Conservation (phyloP, 1,140 invertebrate genomes). For the Nebria ingens region DNA sequence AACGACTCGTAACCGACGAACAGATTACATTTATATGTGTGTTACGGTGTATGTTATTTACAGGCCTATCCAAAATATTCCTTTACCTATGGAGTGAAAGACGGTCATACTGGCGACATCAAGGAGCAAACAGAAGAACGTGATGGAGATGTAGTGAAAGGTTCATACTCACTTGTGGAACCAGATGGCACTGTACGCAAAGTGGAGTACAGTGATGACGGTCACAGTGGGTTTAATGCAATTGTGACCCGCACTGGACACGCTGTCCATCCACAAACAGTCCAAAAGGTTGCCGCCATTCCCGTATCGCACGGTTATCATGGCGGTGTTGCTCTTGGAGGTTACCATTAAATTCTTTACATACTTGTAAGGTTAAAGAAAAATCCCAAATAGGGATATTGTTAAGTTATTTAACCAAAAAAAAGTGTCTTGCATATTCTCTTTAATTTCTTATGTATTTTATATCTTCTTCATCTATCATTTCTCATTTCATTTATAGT, state of each 20-base stretch:
- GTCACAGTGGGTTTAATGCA: slow-evolving; percentile 22
- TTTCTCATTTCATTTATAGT: too few relatives aligned
- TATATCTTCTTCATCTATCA: too few relatives aligned
- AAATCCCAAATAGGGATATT: too few relatives aligned
- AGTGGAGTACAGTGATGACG: slow-evolving; percentile 38
- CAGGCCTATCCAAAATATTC: slow-evolving; percentile 33
- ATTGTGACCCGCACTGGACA: slow-evolving; percentile 20
- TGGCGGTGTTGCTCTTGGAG: slow-evolving; percentile 1
- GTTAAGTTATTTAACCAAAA: too few relatives aligned
- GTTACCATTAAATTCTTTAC: slow-evolving; percentile 1
- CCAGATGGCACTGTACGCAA: slow-evolving; percentile 52
- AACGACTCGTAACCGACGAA: too few relatives aligned
- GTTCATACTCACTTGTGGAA: slow-evolving; percentile 50
- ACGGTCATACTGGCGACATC: slow-evolving; percentile 34
- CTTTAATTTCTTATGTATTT: too few relatives aligned
- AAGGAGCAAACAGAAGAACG: slow-evolving; percentile 35
- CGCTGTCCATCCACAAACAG: slow-evolving; percentile 15
- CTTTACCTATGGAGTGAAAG: slow-evolving; percentile 34
- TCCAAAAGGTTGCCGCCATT: slow-evolving; percentile 3
- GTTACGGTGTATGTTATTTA: too few relatives aligned
- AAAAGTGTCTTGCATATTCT: too few relatives aligned
- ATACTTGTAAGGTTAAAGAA: too few relatives aligned
- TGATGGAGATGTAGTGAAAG: slow-evolving; percentile 46
- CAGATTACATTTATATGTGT: too few relatives aligned
- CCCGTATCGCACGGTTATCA: neutral